Evolutionary conservation across 2,888 invertebrate species (phyloP).

Genomic region (Drosophila emarginata): DNA sequence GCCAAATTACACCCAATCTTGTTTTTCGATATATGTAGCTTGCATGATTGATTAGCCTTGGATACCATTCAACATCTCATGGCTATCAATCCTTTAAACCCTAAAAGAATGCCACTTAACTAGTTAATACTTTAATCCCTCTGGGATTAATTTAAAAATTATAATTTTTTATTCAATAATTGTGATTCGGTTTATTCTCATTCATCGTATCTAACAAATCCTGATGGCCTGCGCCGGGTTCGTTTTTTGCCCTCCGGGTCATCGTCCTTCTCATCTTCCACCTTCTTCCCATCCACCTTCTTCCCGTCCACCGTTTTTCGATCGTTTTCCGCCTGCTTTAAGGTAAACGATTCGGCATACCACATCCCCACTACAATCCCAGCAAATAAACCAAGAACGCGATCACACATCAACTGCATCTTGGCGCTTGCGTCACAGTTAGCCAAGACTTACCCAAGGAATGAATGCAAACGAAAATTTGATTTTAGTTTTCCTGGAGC

Average conservation of each 20-base stretch:
- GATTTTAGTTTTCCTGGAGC: background rate
- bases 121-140: no score
- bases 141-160: no score
- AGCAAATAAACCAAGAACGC: constrained; percentile 49
- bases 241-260: no score
- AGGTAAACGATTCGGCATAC: constrained; percentile 55
- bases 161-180: background rate
- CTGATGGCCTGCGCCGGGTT: no score
- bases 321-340: background rate
- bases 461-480: background rate
- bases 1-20: no score
- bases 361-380: constrained; percentile 59
- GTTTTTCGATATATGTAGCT: no score
- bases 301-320: no score
- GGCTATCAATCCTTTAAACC: no score
- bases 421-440: background rate
- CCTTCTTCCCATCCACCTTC: background rate
- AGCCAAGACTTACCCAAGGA: background rate
- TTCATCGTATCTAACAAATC: background rate
- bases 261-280: no score
- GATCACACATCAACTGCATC: constrained; percentile 61
- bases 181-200: background rate
- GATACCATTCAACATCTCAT: no score
- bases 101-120: no score
- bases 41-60: no score